Conservation (phyloP, 2,888 invertebrate species). For the Ennomos erosarius region DNA sequence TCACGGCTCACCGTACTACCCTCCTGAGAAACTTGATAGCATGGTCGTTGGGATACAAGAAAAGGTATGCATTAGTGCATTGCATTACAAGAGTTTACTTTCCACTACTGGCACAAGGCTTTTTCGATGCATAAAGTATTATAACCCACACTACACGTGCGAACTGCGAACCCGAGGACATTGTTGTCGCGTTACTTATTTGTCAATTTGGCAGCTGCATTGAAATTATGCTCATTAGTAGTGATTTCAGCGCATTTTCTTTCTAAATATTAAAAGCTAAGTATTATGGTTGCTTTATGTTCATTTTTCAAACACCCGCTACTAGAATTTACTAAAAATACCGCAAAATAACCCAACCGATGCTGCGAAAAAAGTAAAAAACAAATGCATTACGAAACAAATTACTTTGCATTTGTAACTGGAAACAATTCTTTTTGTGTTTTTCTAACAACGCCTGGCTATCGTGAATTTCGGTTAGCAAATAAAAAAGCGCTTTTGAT, state of each 20-base stretch:
- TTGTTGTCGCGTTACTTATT: too few relatives aligned
- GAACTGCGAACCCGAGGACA: too few relatives aligned
- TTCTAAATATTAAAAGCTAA: too few relatives aligned
- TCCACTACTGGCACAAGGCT: too few relatives aligned
- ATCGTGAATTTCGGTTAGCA: constrained; percentile 19
- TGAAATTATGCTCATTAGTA: too few relatives aligned
- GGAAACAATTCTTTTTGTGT: constrained; percentile 5
- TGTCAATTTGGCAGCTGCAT: too few relatives aligned
- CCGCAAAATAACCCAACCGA: constrained; percentile 1
- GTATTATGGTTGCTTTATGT: neutral
- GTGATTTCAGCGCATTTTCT: too few relatives aligned
- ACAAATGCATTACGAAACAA: constrained; percentile 8
- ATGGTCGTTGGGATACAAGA: constrained; percentile 90
- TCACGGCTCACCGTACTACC: constrained; percentile 97
- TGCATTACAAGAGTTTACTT: neutral
- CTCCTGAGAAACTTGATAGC: constrained; percentile 94
- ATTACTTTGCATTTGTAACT: constrained; percentile 9
- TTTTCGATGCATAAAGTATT: too few relatives aligned
- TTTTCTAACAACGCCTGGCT: constrained; percentile 15
- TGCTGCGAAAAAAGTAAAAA: constrained; percentile 5
- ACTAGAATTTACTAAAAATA: neutral
- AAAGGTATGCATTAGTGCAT: constrained; percentile 71
- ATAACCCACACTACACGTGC: too few relatives aligned
- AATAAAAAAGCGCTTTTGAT: constrained; percentile 23
- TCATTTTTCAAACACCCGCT: neutral